Evolutionary conservation across 2,888 invertebrate genomes (phyloP).

Genomic region (Apodemia hepburni): DNA sequence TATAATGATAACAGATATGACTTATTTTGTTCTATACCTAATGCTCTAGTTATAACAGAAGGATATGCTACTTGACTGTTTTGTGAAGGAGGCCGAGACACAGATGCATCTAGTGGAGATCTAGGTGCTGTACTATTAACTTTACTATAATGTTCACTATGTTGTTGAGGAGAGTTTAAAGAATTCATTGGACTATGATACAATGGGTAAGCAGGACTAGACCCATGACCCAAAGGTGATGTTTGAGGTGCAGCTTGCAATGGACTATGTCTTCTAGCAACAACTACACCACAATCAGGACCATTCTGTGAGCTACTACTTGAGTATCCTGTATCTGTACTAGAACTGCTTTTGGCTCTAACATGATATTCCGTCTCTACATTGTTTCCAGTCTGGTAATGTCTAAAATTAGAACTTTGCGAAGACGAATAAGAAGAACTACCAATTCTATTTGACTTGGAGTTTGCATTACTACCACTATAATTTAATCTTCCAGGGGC

Average conservation of each 20-base stretch:
- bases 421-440: constrained; percentile 75
- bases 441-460: constrained; percentile 69
- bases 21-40: constrained; percentile 82
- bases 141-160: constrained; percentile 75
- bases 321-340: constrained; percentile 82
- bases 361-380: constrained; percentile 82
- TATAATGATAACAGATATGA: constrained; percentile 70
- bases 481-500: constrained; percentile 83
- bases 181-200: constrained; percentile 92
- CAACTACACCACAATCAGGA: constrained; percentile 83
- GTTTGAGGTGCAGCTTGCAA: constrained; percentile 84
- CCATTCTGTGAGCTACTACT: constrained; percentile 83
- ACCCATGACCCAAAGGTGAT: constrained; percentile 86
- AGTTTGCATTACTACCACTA: constrained; percentile 70
- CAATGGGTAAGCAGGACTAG: constrained; percentile 90
- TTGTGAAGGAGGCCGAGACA: constrained; percentile 82
- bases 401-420: constrained; percentile 79
- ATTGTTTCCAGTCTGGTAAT: constrained; percentile 82
- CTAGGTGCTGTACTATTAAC: constrained; percentile 80
- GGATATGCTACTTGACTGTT: constrained; percentile 87
- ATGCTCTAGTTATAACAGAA: constrained; percentile 89
- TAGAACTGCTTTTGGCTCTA: constrained; percentile 81
- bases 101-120: constrained; percentile 85
- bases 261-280: constrained; percentile 86
- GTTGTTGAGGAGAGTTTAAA: constrained; percentile 86